Percentiles rank a stretch among this genome's conserved stretches.
These are phyloP conservation scores for Xestia sexstrigata DNA, from an alignment of 2,888 invertebrate genomes.

Conservation along the genomic window DNA sequence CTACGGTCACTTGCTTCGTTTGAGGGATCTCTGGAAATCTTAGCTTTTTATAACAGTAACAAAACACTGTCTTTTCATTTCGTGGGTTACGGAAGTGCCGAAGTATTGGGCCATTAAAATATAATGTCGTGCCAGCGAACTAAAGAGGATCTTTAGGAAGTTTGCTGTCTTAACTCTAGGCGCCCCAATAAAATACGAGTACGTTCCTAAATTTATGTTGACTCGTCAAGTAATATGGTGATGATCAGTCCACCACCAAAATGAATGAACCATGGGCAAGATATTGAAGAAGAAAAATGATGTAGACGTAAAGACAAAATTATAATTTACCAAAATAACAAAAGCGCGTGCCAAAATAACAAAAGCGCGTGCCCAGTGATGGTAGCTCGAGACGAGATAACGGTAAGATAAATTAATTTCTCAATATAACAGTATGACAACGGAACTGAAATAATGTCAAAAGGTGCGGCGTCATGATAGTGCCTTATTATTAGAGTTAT, in stretches of 20 bases:
- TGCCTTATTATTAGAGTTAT: conserved; percentile 35
- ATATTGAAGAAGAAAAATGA: neutral
- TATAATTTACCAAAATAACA: conserved; percentile 3
- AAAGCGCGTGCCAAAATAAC: conserved; percentile 1
- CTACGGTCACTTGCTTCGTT: conserved; percentile 15
- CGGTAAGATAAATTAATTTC: conserved; percentile 23
- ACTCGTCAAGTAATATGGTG: neutral
- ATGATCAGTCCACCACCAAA: neutral
- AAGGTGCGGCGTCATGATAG: conserved; percentile 29
- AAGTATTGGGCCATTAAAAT: neutral
- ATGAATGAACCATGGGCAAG: neutral
- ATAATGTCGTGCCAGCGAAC: neutral
- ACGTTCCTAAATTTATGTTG: neutral
- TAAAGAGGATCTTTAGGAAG: neutral
- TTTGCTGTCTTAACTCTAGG: neutral
- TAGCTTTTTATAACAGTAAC: conserved; percentile 6
- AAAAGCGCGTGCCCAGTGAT: neutral
- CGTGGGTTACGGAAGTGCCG: neutral
- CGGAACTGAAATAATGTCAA: conserved; percentile 22
- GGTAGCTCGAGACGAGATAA: conserved; percentile 25
- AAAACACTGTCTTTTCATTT: neutral
- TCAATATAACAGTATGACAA: conserved; percentile 29
- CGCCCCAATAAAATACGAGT: neutral
- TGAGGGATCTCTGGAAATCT: neutral
- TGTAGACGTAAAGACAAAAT: neutral